Evolutionary conservation across 2,797 vertebrate genomes (phyloP).

Genomic region (Lophius americanus): DNA sequence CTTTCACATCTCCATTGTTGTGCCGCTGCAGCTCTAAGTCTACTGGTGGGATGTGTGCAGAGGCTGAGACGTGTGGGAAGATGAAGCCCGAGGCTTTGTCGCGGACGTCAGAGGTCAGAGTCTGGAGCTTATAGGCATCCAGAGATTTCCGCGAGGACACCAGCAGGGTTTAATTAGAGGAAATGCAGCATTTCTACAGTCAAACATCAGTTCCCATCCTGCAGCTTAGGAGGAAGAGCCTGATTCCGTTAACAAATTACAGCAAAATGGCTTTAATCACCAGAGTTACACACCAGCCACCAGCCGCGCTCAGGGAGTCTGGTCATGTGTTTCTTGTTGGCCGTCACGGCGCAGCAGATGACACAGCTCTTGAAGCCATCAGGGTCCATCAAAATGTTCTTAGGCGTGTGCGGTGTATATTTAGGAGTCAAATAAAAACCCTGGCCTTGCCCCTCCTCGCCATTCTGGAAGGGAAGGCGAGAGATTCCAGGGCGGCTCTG

Average conservation of each 20-base stretch:
- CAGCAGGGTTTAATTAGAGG: background rate
- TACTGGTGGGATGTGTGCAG: background rate
- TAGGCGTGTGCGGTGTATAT: conserved; percentile 41
- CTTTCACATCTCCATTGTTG: background rate
- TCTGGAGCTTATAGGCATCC: background rate
- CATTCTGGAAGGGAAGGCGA: conserved; percentile 20
- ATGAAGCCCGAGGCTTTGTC: background rate
- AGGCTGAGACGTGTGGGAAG: background rate
- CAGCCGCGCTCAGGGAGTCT: conserved; percentile 21
- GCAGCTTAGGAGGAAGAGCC: background rate
- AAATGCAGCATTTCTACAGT: background rate
- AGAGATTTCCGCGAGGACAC: no score
- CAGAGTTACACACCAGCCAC: background rate
- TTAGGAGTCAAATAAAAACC: conserved; percentile 54
- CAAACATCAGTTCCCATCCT: no score
- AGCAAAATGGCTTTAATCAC: background rate
- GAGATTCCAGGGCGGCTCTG: conserved; percentile 24
- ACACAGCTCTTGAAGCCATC: conserved; percentile 20
- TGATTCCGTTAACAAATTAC: conserved; percentile 5
- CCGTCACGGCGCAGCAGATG: conserved; percentile 55
- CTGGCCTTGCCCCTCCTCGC: conserved; percentile 6
- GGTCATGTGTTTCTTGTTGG: conserved; percentile 56
- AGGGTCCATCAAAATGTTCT: conserved; percentile 37
- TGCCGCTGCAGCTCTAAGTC: no score
- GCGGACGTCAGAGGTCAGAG: conserved; percentile 10